Base-by-base conservation (phyloP, 37 sponge, comb jelly and placozoan species). In the Hexactinellida sp. region DNA sequence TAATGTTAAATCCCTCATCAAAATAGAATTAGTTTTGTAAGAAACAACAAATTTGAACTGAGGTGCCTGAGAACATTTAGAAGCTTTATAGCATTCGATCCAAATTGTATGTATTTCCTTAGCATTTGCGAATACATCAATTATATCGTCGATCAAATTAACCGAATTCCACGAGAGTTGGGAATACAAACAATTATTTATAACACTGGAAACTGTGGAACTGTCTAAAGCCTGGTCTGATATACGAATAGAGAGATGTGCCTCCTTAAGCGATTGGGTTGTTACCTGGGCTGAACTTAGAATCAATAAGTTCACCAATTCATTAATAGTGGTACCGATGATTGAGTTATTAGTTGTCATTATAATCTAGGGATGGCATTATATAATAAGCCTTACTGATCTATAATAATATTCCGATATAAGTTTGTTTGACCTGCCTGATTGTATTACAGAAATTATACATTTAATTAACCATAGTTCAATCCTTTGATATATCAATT, bases 231-330 rank as follows among this genome's bases (percentile, higher is more conserved):
- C 13, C 30, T 63, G 25, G 30, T 63, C 76, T 10, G 76, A 63
- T 25, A 63, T 63, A 32, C 13, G 32, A 23, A 63, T 28, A 23
- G 76, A 3, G 25, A 63, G 25, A 7, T 63, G 3, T 25, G 76
- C 76, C 1, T 63, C 30, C 30, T 63, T 63, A 63, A 63, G 76
- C 13, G 76, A 63, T 63, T 63, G 76, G 76, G 76, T 63, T 63
- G 76, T 63, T 10, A 63, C 19, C 25, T 63, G 76, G 25, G 76
- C 76, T 25, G 76, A 63, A 63, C 28, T 63, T 63, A 63, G 34
- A 7, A 63, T 63, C 1, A 63, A 25, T 3, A 63, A 63, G 76
- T 63, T 63, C 5, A 63, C 13, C 32, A 63, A n/a, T 28, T 63
- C 76, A 23, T 28, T 63, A 25, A 63, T 63, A 3, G 76, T 63